phyloP scores from a whole-genome alignment of 2,888 invertebrate species.

The Eupithecia dodoneata region DNA sequence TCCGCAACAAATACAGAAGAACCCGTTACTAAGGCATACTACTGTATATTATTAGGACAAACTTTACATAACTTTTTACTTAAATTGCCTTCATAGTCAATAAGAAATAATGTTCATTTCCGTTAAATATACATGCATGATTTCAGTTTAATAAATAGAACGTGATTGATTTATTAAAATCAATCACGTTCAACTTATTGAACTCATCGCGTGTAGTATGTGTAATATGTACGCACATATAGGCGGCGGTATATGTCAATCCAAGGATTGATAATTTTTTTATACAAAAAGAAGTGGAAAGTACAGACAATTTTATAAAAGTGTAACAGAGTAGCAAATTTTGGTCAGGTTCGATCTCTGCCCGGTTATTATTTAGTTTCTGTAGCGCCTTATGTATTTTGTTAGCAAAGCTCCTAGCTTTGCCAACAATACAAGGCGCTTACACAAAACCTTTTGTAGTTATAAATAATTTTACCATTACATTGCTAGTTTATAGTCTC shows the following conservation, averaged over 20 bases:
- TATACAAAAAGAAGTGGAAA: neutral
- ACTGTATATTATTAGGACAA: neutral
- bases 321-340: neutral
- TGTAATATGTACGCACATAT: no score
- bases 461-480: neutral
- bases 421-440: neutral
- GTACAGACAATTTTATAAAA: neutral
- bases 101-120: neutral
- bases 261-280: neutral
- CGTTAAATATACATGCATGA: no score
- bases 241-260: no score
- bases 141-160: no score
- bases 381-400: neutral
- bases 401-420: neutral
- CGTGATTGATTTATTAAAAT: no score
- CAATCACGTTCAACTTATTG: no score
- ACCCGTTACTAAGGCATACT: constrained; percentile 59
- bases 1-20: constrained; percentile 90
- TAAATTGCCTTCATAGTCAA: neutral
- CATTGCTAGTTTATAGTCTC: neutral
- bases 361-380: neutral
- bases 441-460: neutral
- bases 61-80: neutral
- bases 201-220: no score
- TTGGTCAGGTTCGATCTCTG: neutral